A percentile compares a stretch with the other conserved stretches of the same genome.
phyloP scores from a whole-genome alignment of 1,140 invertebrate genomes.

The Drosophila sechellia region DNA sequence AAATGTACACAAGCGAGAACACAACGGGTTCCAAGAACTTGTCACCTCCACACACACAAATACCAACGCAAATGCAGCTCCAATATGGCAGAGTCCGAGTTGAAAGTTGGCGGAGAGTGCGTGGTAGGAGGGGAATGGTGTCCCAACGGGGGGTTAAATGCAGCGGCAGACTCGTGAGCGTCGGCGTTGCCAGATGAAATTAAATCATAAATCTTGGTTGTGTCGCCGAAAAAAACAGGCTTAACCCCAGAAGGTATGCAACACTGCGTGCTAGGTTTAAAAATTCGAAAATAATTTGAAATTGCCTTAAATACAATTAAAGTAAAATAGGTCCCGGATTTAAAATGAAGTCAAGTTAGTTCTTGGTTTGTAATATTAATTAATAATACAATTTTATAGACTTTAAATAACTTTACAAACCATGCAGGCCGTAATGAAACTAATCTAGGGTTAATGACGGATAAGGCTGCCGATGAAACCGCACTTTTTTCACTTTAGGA shows the following conservation, averaged over 20 bases:
- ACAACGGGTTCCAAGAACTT: conserved; percentile 69
- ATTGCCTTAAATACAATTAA: no score
- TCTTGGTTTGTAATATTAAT: background rate
- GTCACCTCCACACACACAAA: conserved; percentile 35
- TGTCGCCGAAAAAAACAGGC: background rate
- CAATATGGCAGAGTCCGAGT: conserved; percentile 38
- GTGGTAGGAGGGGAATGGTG: background rate
- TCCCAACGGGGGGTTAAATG: conserved; percentile 4
- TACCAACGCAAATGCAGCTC: conserved; percentile 19
- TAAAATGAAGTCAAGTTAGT: no score
- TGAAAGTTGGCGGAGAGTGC: conserved; percentile 5
- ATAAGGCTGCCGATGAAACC: conserved; percentile 9
- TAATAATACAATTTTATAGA: no score
- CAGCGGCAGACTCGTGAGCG: conserved; percentile 9
- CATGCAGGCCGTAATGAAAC: background rate
- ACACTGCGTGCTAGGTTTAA: background rate
- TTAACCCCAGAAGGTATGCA: conserved; percentile 21
- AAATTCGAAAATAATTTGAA: background rate
- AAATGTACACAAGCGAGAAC: conserved; percentile 29
- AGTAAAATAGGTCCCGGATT: no score
- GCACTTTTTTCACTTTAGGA: background rate
- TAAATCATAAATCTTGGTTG: conserved; percentile 19
- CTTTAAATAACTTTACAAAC: background rate
- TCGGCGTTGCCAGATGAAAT: conserved; percentile 39
- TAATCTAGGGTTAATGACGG: conserved; percentile 18